Evolutionary conservation across 2,113 vertebrate species (phyloP).

Genomic region (Agelaius phoeniceus): DNA sequence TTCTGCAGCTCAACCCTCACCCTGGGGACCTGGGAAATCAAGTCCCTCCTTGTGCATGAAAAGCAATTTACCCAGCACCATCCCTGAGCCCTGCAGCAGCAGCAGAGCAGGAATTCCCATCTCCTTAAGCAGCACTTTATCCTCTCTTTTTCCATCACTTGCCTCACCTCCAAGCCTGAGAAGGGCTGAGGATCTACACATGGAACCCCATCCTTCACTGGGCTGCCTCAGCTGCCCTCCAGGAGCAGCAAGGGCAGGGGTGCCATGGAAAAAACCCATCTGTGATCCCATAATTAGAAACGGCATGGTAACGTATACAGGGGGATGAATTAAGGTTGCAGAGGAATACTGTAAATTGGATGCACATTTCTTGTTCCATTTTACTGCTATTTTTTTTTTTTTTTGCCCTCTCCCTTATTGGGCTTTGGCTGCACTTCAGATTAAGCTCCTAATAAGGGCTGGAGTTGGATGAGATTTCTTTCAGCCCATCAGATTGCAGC

Average conservation of each 20-base stretch:
- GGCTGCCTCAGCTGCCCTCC: background rate
- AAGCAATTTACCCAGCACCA: background rate
- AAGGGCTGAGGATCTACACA: background rate
- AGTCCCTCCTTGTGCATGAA: background rate
- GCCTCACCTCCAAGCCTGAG: background rate
- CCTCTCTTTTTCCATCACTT: background rate
- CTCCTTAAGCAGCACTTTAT: background rate
- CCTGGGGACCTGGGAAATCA: slow-evolving; percentile 22
- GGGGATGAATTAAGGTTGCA: slow-evolving; percentile 40
- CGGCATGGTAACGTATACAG: rapidly evolving
- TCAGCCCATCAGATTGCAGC: slow-evolving; percentile 54
- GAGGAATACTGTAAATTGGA: slow-evolving; percentile 55
- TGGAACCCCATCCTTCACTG: background rate
- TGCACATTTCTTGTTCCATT: slow-evolving; percentile 61
- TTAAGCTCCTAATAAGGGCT: slow-evolving; percentile 65
- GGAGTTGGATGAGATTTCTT: slow-evolving; percentile 40
- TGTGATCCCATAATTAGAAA: background rate
- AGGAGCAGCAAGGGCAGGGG: background rate
- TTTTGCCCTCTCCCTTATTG: background rate
- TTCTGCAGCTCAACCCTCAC: slow-evolving; percentile 3
- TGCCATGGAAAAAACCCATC: background rate
- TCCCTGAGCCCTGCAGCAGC: background rate
- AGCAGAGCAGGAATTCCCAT: background rate
- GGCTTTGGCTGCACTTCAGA: slow-evolving; percentile 35
- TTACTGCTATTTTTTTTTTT: background rate